A percentile compares a stretch with the other conserved stretches of the same genome.
Conservation (phyloP, 2,797 vertebrate species). For the Hyperoplus lanceolatus region DNA sequence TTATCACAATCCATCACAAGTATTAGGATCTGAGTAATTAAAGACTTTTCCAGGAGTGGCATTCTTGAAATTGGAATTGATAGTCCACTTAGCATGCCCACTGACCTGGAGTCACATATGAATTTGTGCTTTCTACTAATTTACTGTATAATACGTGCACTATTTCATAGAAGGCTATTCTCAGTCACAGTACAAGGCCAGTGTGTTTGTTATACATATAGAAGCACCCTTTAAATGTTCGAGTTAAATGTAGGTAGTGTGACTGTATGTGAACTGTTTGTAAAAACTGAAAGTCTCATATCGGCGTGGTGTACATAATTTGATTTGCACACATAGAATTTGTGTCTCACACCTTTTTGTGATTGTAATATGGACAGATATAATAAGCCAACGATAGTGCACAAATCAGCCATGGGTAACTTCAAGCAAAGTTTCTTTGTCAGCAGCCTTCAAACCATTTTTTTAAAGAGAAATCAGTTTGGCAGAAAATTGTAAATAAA, state of each 20-base stretch:
- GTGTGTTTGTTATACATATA: slow-evolving; percentile 52
- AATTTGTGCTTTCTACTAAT: slow-evolving; percentile 61
- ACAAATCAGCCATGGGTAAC: slow-evolving; percentile 7
- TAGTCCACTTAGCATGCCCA: slow-evolving; percentile 69
- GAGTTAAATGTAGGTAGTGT: slow-evolving; percentile 31
- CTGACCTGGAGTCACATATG: slow-evolving; percentile 60
- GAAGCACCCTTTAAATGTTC: slow-evolving; percentile 15
- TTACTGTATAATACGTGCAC: slow-evolving; percentile 39
- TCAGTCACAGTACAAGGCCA: slow-evolving; percentile 36
- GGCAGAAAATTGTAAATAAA: not conserved
- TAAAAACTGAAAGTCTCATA: slow-evolving; percentile 26
- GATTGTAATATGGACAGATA: slow-evolving; percentile 29
- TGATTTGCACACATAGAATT: slow-evolving; percentile 52
- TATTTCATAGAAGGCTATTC: slow-evolving; percentile 47
- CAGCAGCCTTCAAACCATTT: slow-evolving; percentile 10
- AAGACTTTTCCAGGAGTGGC: slow-evolving; percentile 78
- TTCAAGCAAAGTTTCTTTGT: slow-evolving; percentile 33
- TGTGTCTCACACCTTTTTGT: slow-evolving; percentile 18
- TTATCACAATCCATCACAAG: slow-evolving; percentile 85
- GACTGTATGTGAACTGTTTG: slow-evolving; percentile 51
- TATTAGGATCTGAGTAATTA: slow-evolving; percentile 82
- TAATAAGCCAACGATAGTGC: slow-evolving; percentile 48
- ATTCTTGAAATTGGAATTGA: slow-evolving; percentile 78
- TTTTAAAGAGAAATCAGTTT: slow-evolving; percentile 14
- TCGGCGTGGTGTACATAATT: slow-evolving; percentile 39